Percentiles rank a stretch among this genome's conserved stretches.
phyloP scores from a whole-genome alignment of 2,888 invertebrate genomes.

The Seira sanloemensis region DNA sequence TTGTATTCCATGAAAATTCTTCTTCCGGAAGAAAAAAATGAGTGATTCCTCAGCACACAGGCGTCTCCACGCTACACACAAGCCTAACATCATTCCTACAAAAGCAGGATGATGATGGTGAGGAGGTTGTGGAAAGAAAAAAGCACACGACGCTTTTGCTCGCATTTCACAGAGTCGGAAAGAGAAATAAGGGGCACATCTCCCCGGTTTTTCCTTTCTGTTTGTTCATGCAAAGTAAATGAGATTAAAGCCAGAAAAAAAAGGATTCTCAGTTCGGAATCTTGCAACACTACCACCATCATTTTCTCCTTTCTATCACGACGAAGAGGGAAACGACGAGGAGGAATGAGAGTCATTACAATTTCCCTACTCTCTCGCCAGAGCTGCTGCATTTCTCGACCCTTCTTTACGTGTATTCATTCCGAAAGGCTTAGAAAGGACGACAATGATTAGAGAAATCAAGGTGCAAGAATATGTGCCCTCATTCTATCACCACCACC shows the following conservation, averaged over 20 bases:
- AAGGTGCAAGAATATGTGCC: conserved; percentile 3
- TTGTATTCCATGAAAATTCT: conserved; percentile 15
- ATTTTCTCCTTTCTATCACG: conserved; percentile 17
- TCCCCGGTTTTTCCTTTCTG: conserved; percentile 53
- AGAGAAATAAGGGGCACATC: background rate
- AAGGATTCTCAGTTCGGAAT: conserved; percentile 7
- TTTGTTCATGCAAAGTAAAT: conserved; percentile 74
- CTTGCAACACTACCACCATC: conserved; percentile 4
- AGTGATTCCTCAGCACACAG: background rate
- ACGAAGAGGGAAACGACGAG: no score
- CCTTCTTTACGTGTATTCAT: conserved; percentile 10
- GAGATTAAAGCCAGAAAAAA: conserved; percentile 71
- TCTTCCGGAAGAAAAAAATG: background rate
- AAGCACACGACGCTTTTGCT: conserved; percentile 2
- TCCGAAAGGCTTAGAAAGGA: background rate
- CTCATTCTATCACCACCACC: background rate
- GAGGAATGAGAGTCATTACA: no score
- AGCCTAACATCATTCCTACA: background rate
- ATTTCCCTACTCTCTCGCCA: no score
- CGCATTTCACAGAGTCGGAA: background rate
- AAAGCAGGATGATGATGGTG: background rate
- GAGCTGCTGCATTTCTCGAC: no score
- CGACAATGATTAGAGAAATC: conserved; percentile 5
- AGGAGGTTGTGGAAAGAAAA: background rate
- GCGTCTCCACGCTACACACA: background rate